These are phyloP conservation scores for Cuculus canorus DNA, from an alignment of 2,797 vertebrate genomes.

Conservation along the genomic window DNA sequence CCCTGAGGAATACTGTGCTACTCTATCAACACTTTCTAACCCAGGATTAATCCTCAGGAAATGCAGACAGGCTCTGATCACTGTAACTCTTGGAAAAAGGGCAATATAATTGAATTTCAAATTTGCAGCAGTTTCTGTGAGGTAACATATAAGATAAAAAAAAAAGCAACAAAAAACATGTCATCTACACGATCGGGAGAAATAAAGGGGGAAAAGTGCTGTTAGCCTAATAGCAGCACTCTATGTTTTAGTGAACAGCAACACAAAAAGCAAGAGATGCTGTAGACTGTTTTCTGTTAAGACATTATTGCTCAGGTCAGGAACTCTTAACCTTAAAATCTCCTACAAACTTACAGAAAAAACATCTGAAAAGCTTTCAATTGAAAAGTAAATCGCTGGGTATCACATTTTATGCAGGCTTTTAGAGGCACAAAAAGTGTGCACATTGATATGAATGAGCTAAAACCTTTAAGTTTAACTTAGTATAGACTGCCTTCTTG, in stretches of 20 bases:
- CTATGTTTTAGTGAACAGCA: not conserved
- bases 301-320: not conserved
- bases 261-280: not conserved
- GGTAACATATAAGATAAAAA: not conserved
- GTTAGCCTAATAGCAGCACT: not conserved
- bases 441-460: not conserved
- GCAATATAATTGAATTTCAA: not conserved
- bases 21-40: not conserved
- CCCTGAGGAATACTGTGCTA: not conserved
- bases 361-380: not conserved
- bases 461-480: not conserved
- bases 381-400: not conserved
- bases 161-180: not conserved
- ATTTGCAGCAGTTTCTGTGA: not conserved
- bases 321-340: not conserved
- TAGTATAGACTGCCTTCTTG: not conserved
- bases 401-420: not conserved
- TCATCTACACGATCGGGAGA: not conserved
- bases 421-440: not conserved
- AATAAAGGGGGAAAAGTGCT: not conserved
- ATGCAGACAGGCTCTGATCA: not conserved
- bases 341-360: not conserved
- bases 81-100: not conserved
- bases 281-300: not conserved
- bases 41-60: not conserved